Evolutionary conservation across 2,113 vertebrate genomes (phyloP).

Genomic region (Hiodon tergisus): DNA sequence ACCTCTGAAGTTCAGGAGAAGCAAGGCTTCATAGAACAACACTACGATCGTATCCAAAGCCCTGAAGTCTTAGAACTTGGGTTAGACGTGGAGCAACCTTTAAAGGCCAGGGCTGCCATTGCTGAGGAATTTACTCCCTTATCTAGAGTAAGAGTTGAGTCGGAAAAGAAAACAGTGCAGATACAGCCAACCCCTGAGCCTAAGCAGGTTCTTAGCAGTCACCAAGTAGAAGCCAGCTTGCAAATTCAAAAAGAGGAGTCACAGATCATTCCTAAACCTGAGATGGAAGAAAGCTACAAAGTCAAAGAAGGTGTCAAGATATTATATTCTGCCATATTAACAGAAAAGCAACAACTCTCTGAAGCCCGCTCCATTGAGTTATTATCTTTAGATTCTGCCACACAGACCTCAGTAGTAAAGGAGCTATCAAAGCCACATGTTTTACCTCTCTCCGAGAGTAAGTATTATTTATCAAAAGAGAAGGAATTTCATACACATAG

Average conservation of each 20-base stretch:
- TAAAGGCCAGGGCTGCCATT: slow-evolving; percentile 47
- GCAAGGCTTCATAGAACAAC: slow-evolving; percentile 57
- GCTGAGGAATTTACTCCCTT: slow-evolving; percentile 53
- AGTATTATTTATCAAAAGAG: slow-evolving; percentile 57
- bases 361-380: slow-evolving; percentile 56
- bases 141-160: slow-evolving; percentile 37
- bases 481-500: slow-evolving; percentile 36
- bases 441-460: slow-evolving; percentile 54
- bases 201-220: slow-evolving; percentile 41
- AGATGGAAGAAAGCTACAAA: slow-evolving; percentile 55
- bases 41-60: slow-evolving; percentile 55
- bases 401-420: slow-evolving; percentile 38
- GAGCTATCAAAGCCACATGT: slow-evolving; percentile 43
- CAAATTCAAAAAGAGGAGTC: slow-evolving; percentile 61
- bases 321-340: slow-evolving; percentile 59
- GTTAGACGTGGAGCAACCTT: slow-evolving; percentile 38
- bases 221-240: slow-evolving; percentile 45
- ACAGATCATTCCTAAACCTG: slow-evolving; percentile 44
- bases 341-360: slow-evolving; percentile 51
- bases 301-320: slow-evolving; percentile 65
- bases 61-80: slow-evolving; percentile 48
- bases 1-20: slow-evolving; percentile 59
- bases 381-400: slow-evolving; percentile 43
- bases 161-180: slow-evolving; percentile 25
- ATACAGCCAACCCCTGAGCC: slow-evolving; percentile 39